phyloP scores from a whole-genome alignment of 2,113 vertebrate genomes.

The Colistium nudipinnis region DNA sequence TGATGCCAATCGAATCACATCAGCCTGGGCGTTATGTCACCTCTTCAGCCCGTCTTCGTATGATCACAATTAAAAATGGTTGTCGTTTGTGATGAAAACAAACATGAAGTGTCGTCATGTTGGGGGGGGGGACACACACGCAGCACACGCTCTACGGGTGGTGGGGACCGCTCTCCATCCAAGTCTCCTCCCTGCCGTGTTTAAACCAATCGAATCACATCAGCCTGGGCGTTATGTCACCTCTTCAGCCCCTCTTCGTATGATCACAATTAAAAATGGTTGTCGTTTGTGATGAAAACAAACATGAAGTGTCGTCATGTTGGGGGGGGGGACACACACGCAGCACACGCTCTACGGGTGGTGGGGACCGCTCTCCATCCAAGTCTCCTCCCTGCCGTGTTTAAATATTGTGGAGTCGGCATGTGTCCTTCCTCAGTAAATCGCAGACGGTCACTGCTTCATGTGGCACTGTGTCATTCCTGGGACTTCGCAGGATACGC shows the following conservation, averaged over 20 bases:
- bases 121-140: neutral
- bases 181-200: neutral
- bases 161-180: neutral
- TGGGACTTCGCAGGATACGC: neutral
- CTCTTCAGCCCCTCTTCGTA: too few relatives aligned
- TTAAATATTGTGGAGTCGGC: too few relatives aligned
- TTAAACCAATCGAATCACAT: neutral
- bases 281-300: too few relatives aligned
- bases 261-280: too few relatives aligned
- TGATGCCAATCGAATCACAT: neutral
- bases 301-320: too few relatives aligned
- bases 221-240: constrained; percentile 5
- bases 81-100: too few relatives aligned
- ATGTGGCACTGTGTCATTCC: too few relatives aligned
- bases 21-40: constrained; percentile 5
- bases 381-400: neutral
- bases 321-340: neutral
- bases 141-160: neutral
- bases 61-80: too few relatives aligned
- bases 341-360: neutral
- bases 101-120: too few relatives aligned
- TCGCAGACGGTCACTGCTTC: too few relatives aligned
- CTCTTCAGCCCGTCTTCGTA: too few relatives aligned
- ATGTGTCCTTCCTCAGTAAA: too few relatives aligned
- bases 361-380: neutral